Evolutionary conservation across 2,888 invertebrate species (phyloP).

Genomic region (Teinopalpus imperialis): DNA sequence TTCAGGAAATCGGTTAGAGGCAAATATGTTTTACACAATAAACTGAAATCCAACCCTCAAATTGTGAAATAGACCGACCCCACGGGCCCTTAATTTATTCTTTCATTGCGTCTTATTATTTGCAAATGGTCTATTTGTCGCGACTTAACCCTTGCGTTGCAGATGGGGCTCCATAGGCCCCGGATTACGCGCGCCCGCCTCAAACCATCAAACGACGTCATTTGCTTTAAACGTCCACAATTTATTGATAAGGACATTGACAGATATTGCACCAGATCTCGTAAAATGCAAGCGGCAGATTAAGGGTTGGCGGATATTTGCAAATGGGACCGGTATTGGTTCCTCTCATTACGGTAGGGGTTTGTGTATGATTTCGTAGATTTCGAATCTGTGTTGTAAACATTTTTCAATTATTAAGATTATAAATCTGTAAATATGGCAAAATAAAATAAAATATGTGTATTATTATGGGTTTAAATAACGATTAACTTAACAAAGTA

Average conservation of each 20-base stretch:
- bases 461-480: no score
- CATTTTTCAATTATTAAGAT: no score
- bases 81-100: constrained; percentile 73
- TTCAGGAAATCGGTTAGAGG: constrained; percentile 2
- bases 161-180: constrained; percentile 74
- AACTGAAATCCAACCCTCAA: constrained; percentile 31
- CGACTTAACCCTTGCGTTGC: constrained; percentile 78
- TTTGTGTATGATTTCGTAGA: constrained; percentile 51
- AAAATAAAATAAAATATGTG: no score
- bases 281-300: constrained; percentile 78
- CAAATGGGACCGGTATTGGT: constrained; percentile 72
- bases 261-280: constrained; percentile 75
- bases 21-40: constrained; percentile 21
- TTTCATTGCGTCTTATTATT: constrained; percentile 81
- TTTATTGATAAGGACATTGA: constrained; percentile 81
- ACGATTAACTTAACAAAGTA: no score
- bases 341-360: constrained; percentile 57
- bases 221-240: constrained; percentile 72
- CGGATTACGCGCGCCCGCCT: constrained; percentile 70
- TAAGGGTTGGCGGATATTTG: constrained; percentile 71
- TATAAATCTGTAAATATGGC: no score
- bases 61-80: constrained; percentile 40
- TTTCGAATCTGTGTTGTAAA: no score
- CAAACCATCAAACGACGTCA: constrained; percentile 77
- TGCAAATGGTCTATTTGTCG: constrained; percentile 81